Conservation (phyloP, 2,797 vertebrate genomes). For the Chanos chanos region DNA sequence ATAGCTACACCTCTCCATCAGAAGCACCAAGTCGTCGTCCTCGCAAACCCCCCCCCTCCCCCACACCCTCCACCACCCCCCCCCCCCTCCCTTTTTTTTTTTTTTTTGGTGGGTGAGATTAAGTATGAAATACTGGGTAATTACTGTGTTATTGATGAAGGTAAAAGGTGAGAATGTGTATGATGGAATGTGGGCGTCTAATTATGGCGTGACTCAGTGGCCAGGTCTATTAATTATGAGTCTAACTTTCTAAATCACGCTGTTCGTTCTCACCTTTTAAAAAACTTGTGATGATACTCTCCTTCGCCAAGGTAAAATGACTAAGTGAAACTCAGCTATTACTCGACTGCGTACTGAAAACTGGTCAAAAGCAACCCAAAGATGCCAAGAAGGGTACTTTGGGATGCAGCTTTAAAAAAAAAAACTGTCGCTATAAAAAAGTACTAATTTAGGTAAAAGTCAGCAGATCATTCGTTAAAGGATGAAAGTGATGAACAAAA, state of each 20-base stretch:
- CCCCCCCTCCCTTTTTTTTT: no score
- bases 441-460: no score
- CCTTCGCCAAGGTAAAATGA: slow-evolving; percentile 32
- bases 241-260: slow-evolving; percentile 44
- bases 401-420: no score
- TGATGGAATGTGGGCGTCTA: slow-evolving; percentile 40
- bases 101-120: slow-evolving; percentile 36
- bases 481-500: no score
- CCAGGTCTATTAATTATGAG: slow-evolving; percentile 43
- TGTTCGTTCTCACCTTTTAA: slow-evolving; percentile 38
- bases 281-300: slow-evolving; percentile 20
- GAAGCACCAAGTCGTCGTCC: slow-evolving; percentile 61
- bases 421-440: no score
- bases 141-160: slow-evolving; percentile 41
- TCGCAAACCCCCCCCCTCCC: not conserved
- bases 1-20: slow-evolving; percentile 77
- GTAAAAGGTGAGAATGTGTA: slow-evolving; percentile 32
- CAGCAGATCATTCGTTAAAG: no score
- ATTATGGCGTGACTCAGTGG: slow-evolving; percentile 50
- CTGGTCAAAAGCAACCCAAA: no score
- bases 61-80: not conserved
- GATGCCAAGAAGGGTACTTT: no score
- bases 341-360: no score
- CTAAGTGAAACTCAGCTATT: slow-evolving; percentile 31
- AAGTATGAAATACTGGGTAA: slow-evolving; percentile 42